phyloP scores from a whole-genome alignment of 2,888 invertebrate species.

The Orgyia antiqua region DNA sequence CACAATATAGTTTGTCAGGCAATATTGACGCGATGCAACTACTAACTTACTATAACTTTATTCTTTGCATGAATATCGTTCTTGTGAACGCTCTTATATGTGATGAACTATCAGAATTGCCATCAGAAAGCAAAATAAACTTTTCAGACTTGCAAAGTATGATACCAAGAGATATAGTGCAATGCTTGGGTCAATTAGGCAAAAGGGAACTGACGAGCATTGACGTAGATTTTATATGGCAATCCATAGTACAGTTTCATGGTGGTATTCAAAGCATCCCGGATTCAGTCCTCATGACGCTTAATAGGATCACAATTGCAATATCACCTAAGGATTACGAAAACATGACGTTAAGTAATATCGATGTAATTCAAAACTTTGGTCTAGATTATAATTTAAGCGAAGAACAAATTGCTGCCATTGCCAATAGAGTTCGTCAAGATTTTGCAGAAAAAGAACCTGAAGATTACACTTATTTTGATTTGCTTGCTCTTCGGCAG shows the following conservation, averaged over 20 bases:
- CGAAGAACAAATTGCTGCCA: constrained; percentile 54
- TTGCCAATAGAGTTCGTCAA: constrained; percentile 68
- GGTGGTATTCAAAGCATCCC: constrained; percentile 57
- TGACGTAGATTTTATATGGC: constrained; percentile 58
- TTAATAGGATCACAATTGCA: constrained; percentile 69
- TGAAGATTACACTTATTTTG: constrained; percentile 76
- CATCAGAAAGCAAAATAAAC: constrained; percentile 31
- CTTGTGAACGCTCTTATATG: constrained; percentile 33
- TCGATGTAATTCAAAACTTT: constrained; percentile 76
- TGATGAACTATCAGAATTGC: constrained; percentile 40
- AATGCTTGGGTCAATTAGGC: constrained; percentile 54
- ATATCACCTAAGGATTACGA: constrained; percentile 64
- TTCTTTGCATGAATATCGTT: constrained; percentile 7
- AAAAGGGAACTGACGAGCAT: constrained; percentile 35
- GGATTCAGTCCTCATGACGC: constrained; percentile 48
- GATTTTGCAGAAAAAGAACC: constrained; percentile 75
- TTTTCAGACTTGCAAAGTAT: constrained; percentile 39
- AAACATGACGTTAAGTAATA: constrained; percentile 70
- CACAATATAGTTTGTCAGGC: constrained; percentile 7
- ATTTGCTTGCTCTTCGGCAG: constrained; percentile 71
- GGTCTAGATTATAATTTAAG: constrained; percentile 66
- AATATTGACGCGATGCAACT: constrained; percentile 1
- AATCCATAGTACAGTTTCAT: constrained; percentile 41
- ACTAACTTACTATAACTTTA: neutral
- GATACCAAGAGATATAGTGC: constrained; percentile 42